Evolutionary conservation across 2,113 vertebrate genomes (phyloP).

Genomic region (Rutilus rutilus): DNA sequence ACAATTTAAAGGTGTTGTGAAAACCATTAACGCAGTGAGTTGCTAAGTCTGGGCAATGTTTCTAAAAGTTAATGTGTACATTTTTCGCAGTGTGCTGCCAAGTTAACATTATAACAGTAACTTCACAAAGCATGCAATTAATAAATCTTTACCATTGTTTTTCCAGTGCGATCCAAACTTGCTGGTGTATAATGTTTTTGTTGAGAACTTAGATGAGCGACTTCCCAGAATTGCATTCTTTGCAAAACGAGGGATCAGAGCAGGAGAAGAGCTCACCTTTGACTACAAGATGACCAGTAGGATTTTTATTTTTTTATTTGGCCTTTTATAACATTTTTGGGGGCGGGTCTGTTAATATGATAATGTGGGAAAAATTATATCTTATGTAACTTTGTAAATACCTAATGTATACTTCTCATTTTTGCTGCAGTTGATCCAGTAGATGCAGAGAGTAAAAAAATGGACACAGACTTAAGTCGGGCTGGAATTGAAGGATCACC

Average conservation of each 20-base stretch:
- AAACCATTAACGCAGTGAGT: no score
- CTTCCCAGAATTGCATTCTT: slow-evolving; percentile 91
- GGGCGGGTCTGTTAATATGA: neutral
- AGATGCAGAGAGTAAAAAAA: slow-evolving; percentile 87
- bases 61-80: no score
- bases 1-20: no score
- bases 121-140: neutral
- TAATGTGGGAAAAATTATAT: neutral
- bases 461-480: slow-evolving; percentile 88
- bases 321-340: neutral
- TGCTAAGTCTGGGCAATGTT: no score
- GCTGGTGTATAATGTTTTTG: slow-evolving; percentile 93
- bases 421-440: slow-evolving; percentile 82
- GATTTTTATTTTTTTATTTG: slow-evolving; percentile 24
- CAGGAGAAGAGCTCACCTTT: slow-evolving; percentile 92
- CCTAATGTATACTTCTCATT: neutral
- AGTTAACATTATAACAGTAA: neutral
- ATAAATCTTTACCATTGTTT: neutral
- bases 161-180: slow-evolving; percentile 90
- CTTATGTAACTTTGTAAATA: neutral
- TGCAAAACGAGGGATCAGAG: slow-evolving; percentile 81
- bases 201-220: slow-evolving; percentile 89
- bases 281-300: slow-evolving; percentile 95
- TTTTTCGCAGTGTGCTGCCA: no score
- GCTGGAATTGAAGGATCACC: slow-evolving; percentile 80